Base-by-base conservation (phyloP, 2,113 vertebrate species). In the Sylvietta virens region DNA sequence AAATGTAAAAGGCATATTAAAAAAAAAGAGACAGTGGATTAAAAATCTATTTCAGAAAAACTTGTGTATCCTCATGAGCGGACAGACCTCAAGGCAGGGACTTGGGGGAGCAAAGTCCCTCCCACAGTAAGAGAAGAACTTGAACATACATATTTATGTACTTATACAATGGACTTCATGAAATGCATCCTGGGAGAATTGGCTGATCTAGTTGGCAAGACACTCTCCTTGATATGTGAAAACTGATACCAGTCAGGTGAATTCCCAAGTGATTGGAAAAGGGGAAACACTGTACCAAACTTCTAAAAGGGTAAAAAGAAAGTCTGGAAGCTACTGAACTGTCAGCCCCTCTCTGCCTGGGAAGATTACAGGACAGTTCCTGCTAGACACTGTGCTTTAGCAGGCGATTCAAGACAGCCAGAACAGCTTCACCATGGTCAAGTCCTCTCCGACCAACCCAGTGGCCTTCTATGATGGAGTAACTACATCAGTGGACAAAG, bases 271-370 rank as follows among this genome's bases (percentile, higher is more conserved):
- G 37, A 44, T 21, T 35, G 47, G 37, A 44, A 51, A 69, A 79
- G 30, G 4, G 8, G 10, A 67, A 64, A n/a, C 3, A 26, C 3
- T 39, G 2, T 10, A 47, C 3, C 3, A 4, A 33, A 47, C 28
- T 84, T 87, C 42, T 13, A 37, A 73, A 81, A 66, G 7, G 15
- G 18, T 30, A 35, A n/a, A 56, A 87, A 48, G 20, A 42, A 90
- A 8, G 8, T 4, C 15, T 60, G 26, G 14, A 23, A 85, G 65
- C 21, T 35, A 60, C 23, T 0, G 0, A 64, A 26, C 21, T 45
- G 26, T 31, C 37, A 85, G 30, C 14, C 39, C 13, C 15, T 74
- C n/a, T 40, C 31, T 71, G 12, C 15, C 47, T 44, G n/a, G 6
- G 12, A 70, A 82, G 42, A 23, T 33, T 17, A 64, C 4, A 26